A percentile compares a stretch with the other conserved stretches of the same genome.
These are phyloP conservation scores for Sceloporus tristichus DNA, from an alignment of 2,113 vertebrate genomes.

Conservation along the genomic window DNA sequence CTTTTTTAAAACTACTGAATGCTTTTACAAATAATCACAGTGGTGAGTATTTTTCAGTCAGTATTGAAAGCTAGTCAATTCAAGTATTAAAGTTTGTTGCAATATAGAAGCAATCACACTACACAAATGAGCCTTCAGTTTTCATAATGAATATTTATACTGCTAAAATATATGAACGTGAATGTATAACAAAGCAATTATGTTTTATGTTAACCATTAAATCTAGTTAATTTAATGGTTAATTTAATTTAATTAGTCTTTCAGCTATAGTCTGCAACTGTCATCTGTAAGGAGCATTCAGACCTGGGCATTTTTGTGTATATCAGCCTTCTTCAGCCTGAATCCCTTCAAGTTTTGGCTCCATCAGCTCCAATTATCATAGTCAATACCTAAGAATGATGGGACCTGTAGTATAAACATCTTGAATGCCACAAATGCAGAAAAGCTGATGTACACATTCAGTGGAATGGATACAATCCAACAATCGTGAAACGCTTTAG, in stretches of 20 bases:
- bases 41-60: background rate
- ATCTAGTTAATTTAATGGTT: background rate
- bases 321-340: too few species aligned
- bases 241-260: background rate
- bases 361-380: too few species aligned
- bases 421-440: too few species aligned
- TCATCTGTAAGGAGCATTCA: background rate
- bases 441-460: background rate
- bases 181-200: background rate
- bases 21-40: background rate
- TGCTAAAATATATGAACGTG: background rate
- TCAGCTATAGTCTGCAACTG: background rate
- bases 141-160: background rate
- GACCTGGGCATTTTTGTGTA: background rate
- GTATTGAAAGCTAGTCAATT: background rate
- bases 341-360: too few species aligned
- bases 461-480: background rate
- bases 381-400: too few species aligned
- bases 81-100: background rate
- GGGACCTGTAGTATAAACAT: too few species aligned
- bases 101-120: background rate
- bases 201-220: background rate
- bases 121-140: background rate
- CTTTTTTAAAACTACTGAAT: background rate
- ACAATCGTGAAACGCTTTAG: background rate